These are phyloP conservation scores for Merodon equestris DNA, from an alignment of 2,888 invertebrate genomes.

Conservation along the genomic window DNA sequence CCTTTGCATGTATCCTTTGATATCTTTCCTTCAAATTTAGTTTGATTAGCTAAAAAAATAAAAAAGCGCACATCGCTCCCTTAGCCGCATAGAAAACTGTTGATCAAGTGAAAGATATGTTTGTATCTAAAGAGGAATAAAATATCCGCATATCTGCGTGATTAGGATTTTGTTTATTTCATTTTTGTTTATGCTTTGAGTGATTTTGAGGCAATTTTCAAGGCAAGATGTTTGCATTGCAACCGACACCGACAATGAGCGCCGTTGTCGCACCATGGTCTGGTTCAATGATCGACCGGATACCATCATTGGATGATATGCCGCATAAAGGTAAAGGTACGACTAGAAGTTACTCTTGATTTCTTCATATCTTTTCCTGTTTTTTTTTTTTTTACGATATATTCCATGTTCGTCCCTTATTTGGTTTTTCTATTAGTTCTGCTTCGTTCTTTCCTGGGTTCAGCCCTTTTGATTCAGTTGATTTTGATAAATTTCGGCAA, in stretches of 20 bases:
- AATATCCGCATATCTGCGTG: too few relatives aligned
- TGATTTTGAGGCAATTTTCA: neutral
- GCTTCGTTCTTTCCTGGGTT: too few relatives aligned
- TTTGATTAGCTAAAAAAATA: too few relatives aligned
- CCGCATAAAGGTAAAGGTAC: slow-evolving; percentile 89
- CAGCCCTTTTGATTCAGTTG: too few relatives aligned
- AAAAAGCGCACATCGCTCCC: too few relatives aligned
- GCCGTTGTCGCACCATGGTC: slow-evolving; percentile 90
- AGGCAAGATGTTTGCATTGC: slow-evolving; percentile 83
- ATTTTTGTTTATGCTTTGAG: too few relatives aligned
- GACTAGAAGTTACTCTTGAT: slow-evolving; percentile 11
- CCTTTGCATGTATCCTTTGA: slow-evolving; percentile 13
- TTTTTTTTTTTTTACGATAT: neutral
- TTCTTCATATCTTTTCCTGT: neutral
- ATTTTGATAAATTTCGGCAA: slow-evolving; percentile 41
- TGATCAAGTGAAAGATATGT: slow-evolving; percentile 13
- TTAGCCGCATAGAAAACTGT: too few relatives aligned
- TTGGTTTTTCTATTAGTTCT: too few relatives aligned
- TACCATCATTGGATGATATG: slow-evolving; percentile 85
- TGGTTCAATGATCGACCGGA: slow-evolving; percentile 87
- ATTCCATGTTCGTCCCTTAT: too few relatives aligned
- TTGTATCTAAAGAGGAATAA: too few relatives aligned
- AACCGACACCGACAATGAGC: slow-evolving; percentile 89
- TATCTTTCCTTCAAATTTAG: too few relatives aligned
- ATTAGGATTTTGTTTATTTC: too few relatives aligned